Evolutionary conservation across 2,888 invertebrate species (phyloP).

Genomic region (Acanthoscelides obtectus): DNA sequence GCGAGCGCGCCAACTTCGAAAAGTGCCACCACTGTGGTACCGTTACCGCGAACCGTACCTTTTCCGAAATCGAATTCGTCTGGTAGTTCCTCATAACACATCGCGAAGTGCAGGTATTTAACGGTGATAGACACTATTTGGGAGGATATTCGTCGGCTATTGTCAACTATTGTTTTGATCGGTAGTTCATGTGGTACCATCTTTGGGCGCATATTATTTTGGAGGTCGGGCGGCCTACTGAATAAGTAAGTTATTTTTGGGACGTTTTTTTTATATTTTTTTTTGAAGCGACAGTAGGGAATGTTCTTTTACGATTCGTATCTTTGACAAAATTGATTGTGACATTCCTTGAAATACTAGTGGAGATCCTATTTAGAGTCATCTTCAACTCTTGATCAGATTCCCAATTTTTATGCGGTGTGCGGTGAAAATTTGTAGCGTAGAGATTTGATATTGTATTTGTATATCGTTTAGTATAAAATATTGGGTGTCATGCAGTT

Average conservation of each 20-base stretch:
- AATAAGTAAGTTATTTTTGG: not conserved
- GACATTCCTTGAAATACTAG: no score
- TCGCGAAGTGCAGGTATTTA: not conserved
- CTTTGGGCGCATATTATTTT: not conserved
- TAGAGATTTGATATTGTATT: no score
- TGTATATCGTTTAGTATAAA: no score
- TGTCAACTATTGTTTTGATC: not conserved
- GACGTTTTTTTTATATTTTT: no score
- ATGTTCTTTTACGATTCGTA: no score
- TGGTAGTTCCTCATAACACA: not conserved
- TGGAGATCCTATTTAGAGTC: no score
- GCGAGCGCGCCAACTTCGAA: constrained; percentile 16
- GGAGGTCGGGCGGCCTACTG: not conserved
- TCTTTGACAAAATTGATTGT: no score
- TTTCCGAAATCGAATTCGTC: not conserved
- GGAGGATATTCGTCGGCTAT: not conserved
- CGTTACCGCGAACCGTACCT: constrained; percentile 1
- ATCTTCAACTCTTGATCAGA: no score
- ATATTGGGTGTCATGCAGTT: no score
- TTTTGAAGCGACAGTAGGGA: no score
- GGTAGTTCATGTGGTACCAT: not conserved
- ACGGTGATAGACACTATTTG: not conserved
- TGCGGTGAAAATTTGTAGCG: no score
- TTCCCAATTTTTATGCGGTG: no score
- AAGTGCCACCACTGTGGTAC: constrained; percentile 15